Percentiles rank a stretch among this genome's conserved stretches.
Evolutionary conservation across 2,113 vertebrate genomes (phyloP).

Genomic region (Corythornis cristatus): DNA sequence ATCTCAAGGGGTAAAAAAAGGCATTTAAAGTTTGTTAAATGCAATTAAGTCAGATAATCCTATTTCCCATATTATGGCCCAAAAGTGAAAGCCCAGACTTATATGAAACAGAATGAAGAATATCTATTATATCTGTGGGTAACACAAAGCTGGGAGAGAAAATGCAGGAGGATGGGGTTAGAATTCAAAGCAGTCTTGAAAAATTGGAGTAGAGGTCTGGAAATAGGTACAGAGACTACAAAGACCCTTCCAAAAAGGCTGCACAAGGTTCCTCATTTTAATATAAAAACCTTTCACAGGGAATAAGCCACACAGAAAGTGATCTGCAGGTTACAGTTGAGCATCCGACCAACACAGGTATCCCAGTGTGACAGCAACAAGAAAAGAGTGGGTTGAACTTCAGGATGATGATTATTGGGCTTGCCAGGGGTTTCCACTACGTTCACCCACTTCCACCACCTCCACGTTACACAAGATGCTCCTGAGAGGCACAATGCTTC

Average conservation of each 20-base stretch:
- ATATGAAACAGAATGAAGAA: neutral
- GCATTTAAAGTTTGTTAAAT: neutral
- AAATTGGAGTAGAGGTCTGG: neutral
- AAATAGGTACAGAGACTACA: neutral
- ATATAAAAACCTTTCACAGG: neutral
- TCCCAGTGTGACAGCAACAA: neutral
- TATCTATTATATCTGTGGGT: neutral
- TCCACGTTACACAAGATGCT: neutral
- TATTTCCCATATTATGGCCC: neutral
- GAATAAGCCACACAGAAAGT: neutral
- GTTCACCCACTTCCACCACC: neutral
- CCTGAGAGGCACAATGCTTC: neutral
- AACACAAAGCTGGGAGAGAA: neutral
- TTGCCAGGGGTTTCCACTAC: neutral
- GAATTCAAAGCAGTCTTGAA: neutral
- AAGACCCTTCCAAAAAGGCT: neutral
- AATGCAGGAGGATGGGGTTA: neutral
- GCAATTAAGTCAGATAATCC: neutral
- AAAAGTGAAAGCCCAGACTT: neutral
- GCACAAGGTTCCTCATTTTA: neutral
- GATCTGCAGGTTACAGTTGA: too few species aligned
- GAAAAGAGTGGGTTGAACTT: neutral
- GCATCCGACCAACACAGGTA: neutral
- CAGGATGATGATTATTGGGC: neutral
- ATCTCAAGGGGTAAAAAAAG: neutral